Evolutionary conservation across 2,113 vertebrate species (phyloP).

Genomic region (Ibidorhyncha struthersii): DNA sequence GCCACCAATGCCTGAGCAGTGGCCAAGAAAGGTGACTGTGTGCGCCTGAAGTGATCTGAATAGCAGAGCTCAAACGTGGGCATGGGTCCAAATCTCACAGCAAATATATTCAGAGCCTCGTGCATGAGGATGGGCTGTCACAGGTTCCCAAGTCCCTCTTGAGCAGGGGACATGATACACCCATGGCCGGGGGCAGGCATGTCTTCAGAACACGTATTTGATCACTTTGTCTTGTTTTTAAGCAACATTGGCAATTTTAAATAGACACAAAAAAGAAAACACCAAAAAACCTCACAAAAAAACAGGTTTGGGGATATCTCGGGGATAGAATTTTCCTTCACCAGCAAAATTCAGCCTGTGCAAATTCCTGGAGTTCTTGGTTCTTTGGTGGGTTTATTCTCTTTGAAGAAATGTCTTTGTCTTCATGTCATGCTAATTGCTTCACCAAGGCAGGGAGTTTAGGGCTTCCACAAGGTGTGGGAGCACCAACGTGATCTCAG

Average conservation of each 20-base stretch:
- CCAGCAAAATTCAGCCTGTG: not conserved
- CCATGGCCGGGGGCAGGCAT: not conserved
- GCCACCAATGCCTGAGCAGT: not conserved
- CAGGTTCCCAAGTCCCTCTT: not conserved
- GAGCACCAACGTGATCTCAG: not conserved
- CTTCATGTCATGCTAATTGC: not conserved
- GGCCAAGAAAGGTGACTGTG: not conserved
- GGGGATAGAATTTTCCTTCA: not conserved
- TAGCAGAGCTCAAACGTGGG: not conserved
- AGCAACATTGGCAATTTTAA: not conserved
- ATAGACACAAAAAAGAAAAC: not conserved
- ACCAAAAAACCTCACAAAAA: not conserved
- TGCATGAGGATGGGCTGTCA: not conserved
- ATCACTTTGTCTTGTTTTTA: not conserved
- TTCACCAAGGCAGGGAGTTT: not conserved
- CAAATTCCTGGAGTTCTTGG: not conserved
- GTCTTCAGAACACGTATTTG: not conserved
- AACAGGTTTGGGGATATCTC: not conserved
- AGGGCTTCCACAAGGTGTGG: not conserved
- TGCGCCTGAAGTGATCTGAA: not conserved
- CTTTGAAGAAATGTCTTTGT: not conserved
- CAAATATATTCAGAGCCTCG: not conserved
- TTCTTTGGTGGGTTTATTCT: not conserved
- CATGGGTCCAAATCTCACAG: not conserved
- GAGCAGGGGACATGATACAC: accelerated